Percentiles rank a stretch among this genome's conserved stretches.
phyloP scores from a whole-genome alignment of 2,888 invertebrate genomes.

The Eueremaeus valkanovi region DNA sequence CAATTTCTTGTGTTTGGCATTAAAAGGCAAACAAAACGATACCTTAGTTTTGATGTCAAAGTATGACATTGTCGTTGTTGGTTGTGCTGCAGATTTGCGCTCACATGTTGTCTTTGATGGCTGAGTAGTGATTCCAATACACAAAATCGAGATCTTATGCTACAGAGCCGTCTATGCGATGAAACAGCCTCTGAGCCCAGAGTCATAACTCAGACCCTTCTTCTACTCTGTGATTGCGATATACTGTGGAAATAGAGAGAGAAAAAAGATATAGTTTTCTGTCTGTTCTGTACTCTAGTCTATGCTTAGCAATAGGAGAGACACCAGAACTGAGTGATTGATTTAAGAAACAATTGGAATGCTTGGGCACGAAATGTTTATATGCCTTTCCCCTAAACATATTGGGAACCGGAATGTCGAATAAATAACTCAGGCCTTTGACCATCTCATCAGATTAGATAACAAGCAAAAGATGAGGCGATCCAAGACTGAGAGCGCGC shows the following conservation, averaged over 20 bases:
- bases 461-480: slow-evolving; percentile 11
- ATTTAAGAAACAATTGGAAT: slow-evolving; percentile 32
- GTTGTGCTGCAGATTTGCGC: background rate
- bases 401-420: background rate
- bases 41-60: slow-evolving; percentile 15
- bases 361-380: slow-evolving; percentile 24
- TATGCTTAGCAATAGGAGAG: too few relatives aligned
- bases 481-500: background rate
- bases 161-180: slow-evolving; percentile 14
- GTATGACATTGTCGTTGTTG: background rate
- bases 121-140: slow-evolving; percentile 2
- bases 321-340: slow-evolving; percentile 1
- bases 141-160: slow-evolving; percentile 9
- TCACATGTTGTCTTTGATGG: slow-evolving; percentile 28
- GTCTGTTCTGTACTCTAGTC: too few relatives aligned
- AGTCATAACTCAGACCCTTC: slow-evolving; percentile 11
- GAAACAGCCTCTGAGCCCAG: background rate
- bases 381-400: slow-evolving; percentile 21
- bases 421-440: background rate
- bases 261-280: too few relatives aligned
- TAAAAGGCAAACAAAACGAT: slow-evolving; percentile 1
- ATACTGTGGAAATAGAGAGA: background rate
- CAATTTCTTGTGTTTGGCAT: background rate
- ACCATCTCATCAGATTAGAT: slow-evolving; percentile 23
- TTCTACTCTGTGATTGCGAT: background rate